These are phyloP conservation scores for Tubulanus polymorphus DNA, from an alignment of 2,888 invertebrate species.

Conservation along the genomic window DNA sequence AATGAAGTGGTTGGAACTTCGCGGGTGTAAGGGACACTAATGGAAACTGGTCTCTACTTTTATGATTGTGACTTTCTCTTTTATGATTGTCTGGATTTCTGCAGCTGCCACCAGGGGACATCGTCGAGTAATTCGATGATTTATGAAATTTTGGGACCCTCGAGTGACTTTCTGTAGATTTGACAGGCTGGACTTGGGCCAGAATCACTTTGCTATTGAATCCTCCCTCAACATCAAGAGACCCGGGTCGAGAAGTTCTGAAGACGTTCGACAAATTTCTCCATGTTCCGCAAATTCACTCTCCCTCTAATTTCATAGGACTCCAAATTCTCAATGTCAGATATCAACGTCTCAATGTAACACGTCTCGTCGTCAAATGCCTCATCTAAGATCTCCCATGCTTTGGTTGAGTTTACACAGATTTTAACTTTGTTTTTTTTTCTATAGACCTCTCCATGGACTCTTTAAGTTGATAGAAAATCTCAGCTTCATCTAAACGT, in stretches of 20 bases:
- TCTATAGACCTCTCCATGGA: too few species aligned
- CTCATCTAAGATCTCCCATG: neutral
- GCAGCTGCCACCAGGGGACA: slow-evolving; percentile 2
- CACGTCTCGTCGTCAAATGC: neutral
- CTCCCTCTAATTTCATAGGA: neutral
- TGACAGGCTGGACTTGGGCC: neutral
- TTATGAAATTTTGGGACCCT: neutral
- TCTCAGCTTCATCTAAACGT: too few species aligned
- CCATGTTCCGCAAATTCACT: neutral
- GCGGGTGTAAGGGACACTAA: neutral
- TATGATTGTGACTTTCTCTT: neutral
- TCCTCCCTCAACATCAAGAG: neutral
- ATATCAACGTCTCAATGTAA: neutral
- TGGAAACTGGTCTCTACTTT: neutral
- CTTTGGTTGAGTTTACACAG: neutral
- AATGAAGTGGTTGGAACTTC: neutral
- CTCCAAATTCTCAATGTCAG: neutral
- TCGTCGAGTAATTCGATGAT: neutral
- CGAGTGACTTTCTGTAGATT: neutral
- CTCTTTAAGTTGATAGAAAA: too few species aligned
- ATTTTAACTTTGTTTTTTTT: neutral
- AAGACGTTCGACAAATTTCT: neutral
- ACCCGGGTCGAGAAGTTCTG: neutral
- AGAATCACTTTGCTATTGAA: neutral
- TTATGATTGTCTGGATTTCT: neutral